These are phyloP conservation scores for Psilanteris sp. DNA, from an alignment of 1,140 invertebrate species.

Conservation along the genomic window DNA sequence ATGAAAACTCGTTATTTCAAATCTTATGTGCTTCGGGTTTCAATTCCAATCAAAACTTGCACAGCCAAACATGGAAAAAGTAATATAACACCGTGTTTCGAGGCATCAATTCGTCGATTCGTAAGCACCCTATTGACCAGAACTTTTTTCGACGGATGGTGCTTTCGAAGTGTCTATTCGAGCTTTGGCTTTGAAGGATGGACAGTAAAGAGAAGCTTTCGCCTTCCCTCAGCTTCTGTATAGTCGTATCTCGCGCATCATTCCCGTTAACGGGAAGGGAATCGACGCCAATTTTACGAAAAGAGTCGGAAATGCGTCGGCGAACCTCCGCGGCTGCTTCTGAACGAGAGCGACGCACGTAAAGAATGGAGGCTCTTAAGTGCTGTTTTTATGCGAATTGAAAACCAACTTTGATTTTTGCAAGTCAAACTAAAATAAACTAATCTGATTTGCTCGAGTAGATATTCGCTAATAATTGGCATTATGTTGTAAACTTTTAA, in stretches of 20 bases:
- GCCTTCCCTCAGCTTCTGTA: slow-evolving; percentile 43
- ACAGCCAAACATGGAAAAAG: slow-evolving; percentile 39
- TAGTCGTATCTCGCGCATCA: slow-evolving; percentile 39
- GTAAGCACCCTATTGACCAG: slow-evolving; percentile 65
- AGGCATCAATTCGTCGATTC: slow-evolving; percentile 62
- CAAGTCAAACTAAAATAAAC: too few species aligned
- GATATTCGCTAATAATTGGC: too few species aligned
- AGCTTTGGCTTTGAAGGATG: slow-evolving; percentile 64
- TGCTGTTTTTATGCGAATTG: slow-evolving; percentile 57
- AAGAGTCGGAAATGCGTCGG: slow-evolving; percentile 60
- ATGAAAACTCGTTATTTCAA: slow-evolving; percentile 37
- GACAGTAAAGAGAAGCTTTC: slow-evolving; percentile 54
- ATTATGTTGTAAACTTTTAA: too few species aligned
- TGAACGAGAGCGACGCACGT: slow-evolving; percentile 35
- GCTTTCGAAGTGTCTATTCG: slow-evolving; percentile 65
- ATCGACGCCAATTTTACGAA: slow-evolving; percentile 63
- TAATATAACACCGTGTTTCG: slow-evolving; percentile 61
- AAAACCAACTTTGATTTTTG: slow-evolving; percentile 41
- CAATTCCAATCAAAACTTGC: slow-evolving; percentile 53
- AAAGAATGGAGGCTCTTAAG: slow-evolving; percentile 51
- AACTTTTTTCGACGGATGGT: slow-evolving; percentile 62
- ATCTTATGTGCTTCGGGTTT: slow-evolving; percentile 25
- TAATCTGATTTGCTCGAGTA: too few species aligned
- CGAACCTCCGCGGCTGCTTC: slow-evolving; percentile 58
- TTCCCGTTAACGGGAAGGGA: slow-evolving; percentile 55